A percentile compares a stretch with the other conserved stretches of the same genome.
phyloP scores from a whole-genome alignment of 2,888 invertebrate genomes.

The Sinhomidia bicolor region DNA sequence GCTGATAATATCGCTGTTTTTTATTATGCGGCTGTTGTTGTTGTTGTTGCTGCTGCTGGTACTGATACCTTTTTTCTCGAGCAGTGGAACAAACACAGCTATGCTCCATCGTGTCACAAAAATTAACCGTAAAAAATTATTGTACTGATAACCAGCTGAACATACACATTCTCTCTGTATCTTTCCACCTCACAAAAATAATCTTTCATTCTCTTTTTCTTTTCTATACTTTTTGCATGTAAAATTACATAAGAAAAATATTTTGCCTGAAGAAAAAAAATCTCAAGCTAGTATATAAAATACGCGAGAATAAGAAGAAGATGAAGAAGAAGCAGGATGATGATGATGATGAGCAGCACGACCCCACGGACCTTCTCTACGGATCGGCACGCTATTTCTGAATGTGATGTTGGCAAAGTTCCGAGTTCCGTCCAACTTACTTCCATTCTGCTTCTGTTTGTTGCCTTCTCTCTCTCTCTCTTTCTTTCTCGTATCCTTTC shows the following conservation, averaged over 20 bases:
- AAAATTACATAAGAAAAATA: neutral
- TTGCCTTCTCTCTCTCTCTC: conserved; percentile 14
- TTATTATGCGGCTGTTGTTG: too few species aligned
- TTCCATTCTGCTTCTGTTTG: conserved; percentile 62
- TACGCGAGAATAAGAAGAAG: neutral
- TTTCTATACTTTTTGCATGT: neutral
- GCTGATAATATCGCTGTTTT: neutral
- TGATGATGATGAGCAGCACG: conserved; percentile 54
- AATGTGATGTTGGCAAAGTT: conserved; percentile 72
- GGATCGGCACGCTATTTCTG: conserved; percentile 71
- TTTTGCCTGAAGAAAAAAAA: neutral
- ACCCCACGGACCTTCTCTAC: conserved; percentile 67
- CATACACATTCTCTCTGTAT: too few species aligned
- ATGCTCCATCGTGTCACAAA: conserved; percentile 1
- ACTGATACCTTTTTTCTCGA: neutral
- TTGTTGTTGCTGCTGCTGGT: neutral
- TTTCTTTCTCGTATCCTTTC: conserved; percentile 13
- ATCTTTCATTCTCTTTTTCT: neutral
- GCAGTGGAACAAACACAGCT: neutral
- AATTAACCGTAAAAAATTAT: neutral
- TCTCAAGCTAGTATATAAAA: neutral
- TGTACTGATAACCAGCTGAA: neutral
- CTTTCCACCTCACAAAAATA: neutral
- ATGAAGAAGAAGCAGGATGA: conserved; percentile 44
- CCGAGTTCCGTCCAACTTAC: conserved; percentile 63